Base-by-base conservation (phyloP, 2,113 vertebrate genomes). In the Micronisus gabar region DNA sequence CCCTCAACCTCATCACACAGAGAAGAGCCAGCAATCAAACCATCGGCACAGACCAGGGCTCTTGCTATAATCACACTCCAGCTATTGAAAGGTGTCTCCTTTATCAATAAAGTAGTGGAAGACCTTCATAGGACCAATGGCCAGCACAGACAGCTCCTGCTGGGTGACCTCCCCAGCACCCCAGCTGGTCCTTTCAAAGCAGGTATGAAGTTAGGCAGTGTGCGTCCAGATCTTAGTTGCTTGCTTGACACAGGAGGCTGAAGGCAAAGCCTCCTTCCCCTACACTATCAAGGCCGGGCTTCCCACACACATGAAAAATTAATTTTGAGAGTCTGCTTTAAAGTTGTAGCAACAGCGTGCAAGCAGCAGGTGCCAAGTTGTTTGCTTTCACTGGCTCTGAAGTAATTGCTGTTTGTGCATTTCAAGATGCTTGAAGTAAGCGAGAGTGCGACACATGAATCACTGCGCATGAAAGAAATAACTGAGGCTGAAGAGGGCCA, bases 381-480 rank as follows among this genome's bases (percentile, higher is more conserved):
- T 93, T 95, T 88, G 91, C 66, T 68, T 67, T 78, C 36, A 0
- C 45, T 29, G 73, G 32, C 62, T 62, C 89, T 66, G 65, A 29
- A 90, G 67, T 20, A 22, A 71, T 86, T 71, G 29, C n/a, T 96
- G 53, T 88, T 81, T 62, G 86, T 18, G 13, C 47, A 4, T 52
- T 66, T 93, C 91, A 82, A 85, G 95, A 97, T 84, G 76, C 76
- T 81, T 50, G 34, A 72, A 91, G 91, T 48, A 68, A 95, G 93
- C 84, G 85, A 25, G 65, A 76, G 71, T 43, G 58, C 6, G 74
- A 83, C 94, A 83, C 84, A 67, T 62, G 91, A 96, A 87, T 92
- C 92, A 82, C 10, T 3, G 55, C 0, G 0, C 90, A 75, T 83
- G 50, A 89, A 59, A 92, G 79, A 47, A 53, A 36, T 58, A 91